Base-by-base conservation (phyloP, 2,113 vertebrate species). In the Etia nguti region DNA sequence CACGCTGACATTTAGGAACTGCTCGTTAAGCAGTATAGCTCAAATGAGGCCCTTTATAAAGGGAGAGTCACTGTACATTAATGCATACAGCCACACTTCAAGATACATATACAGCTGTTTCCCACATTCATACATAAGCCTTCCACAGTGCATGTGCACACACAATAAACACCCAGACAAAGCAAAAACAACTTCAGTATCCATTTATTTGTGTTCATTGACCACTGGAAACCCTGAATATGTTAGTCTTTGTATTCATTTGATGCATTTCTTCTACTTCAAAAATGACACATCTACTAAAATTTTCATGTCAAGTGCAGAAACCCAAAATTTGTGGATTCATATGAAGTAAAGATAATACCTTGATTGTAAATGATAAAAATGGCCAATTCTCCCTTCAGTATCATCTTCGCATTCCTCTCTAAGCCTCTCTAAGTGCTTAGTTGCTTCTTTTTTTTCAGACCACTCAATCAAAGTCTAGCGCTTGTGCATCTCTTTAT, bases 1-100 rank as follows among this genome's bases (percentile, higher is more conserved):
- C 80, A 88, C 55, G 80, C 65, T 96, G 95, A 96, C 95, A 96
- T 96, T 96, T 95, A 93, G 92, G 93, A 94, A 93, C 85, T 94
- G 94, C 94, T 92, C 83, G 89, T 89, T 92, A 92, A 94, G 93
- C 93, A 95, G 91, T 91, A 90, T 82, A 29, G 56, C 83, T 90
- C 57, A 90, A 89, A 80, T 80, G 29, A 52, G 8, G 82, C 54
- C 68, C 86, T 90, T 48, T 62, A 88, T 26, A 80, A 60, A 82
- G 73, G 73, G 20, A 34, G 52, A 62, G 29, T 16, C 84, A 62
- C 62, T 36, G 22, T 60, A 85, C 87, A 86, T 55, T 57, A 79
- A 88, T 84, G 26, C 52, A 8, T 7, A 36, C 46, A 56, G 9
- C 57, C 43, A 73, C 41, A 43, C 29, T 62, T 50, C 3, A 52